Base-by-base conservation (phyloP, 2,113 vertebrate genomes). In the Podarcis raffonei region DNA sequence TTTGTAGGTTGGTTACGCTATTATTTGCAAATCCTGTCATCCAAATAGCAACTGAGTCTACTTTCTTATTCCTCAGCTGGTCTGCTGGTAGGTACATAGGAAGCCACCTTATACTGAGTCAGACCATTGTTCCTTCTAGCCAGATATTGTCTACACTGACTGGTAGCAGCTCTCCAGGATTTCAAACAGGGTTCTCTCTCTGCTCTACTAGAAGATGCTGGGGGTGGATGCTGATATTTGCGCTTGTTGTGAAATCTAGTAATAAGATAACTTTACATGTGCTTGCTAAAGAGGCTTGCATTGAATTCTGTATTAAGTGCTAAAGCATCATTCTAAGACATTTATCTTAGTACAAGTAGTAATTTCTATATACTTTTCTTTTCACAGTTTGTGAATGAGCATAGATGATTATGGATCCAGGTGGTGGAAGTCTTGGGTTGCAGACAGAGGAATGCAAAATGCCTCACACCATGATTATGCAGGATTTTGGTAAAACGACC, bases 381-480 rank as follows among this genome's bases (percentile, higher is more conserved):
- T 95, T 94, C 95, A 82, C 95, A 97, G 97, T 82, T 94, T 95
- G 94, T 97, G 96, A 97, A 95, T 95, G 95, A 96, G 85, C 93
- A 93, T 94, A 93, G 72, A 94, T 97, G 96, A 98, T 94, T 95
- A 99, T 99, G 99, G 98, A 99, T 98, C 98, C 98, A 92, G 98
- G 98, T 95, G 98, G 98, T 79, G 98, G 98, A 97, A 98, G 98
- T 96, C 97, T 99, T 96, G 98, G 98, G 96, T 94, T 99, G 91
- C 98, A 99, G 94, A 97, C 98, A 89, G 98, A 99, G 93, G 99
- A 99, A 94, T 95, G 98, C 92, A 99, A 98, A 97, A 99, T 99
- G 98, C 98, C 99, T 92, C 99, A 99, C 94, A 98, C 99, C 88
- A 99, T 99, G 98, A 99, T 99, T 95, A 99, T 99, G 99, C 98